Evolutionary conservation across 1,140 invertebrate species (phyloP).

Genomic region (Tetranychus urticae): DNA sequence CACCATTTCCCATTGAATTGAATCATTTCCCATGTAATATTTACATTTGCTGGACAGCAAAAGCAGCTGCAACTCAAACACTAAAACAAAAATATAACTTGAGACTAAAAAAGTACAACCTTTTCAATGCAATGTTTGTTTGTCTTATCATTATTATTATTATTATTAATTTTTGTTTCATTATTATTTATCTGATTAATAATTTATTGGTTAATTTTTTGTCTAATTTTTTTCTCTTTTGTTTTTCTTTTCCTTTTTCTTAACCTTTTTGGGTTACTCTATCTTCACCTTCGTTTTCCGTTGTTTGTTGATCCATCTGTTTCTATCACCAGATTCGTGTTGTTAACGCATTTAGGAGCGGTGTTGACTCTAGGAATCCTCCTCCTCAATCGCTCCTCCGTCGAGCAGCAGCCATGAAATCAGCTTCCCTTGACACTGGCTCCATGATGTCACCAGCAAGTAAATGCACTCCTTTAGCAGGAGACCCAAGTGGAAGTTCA

Average conservation of each 20-base stretch:
- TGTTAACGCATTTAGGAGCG: constrained; percentile 96
- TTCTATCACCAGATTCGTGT: constrained; percentile 59
- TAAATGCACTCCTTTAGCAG: neutral
- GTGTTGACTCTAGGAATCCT: constrained; percentile 67
- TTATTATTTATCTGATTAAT: too few relatives aligned
- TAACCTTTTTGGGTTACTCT: neutral
- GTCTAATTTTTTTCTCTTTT: too few relatives aligned
- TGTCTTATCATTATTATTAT: too few relatives aligned
- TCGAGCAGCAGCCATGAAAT: constrained; percentile 7
- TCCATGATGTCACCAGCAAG: neutral
- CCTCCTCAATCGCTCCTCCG: constrained; percentile 17
- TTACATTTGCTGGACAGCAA: too few relatives aligned
- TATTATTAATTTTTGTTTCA: too few relatives aligned
- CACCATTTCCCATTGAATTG: too few relatives aligned
- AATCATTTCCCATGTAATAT: too few relatives aligned
- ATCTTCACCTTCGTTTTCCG: neutral
- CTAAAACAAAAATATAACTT: too few relatives aligned
- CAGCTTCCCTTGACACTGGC: constrained; percentile 3
- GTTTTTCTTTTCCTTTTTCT: neutral
- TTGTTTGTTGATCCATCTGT: neutral
- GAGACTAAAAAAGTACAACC: too few relatives aligned
- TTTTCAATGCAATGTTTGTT: too few relatives aligned
- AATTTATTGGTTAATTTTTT: too few relatives aligned
- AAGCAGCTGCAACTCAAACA: too few relatives aligned
- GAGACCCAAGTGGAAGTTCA: neutral